Percentiles rank a stretch among this genome's conserved stretches.
phyloP scores from a whole-genome alignment of 2,113 vertebrate species.

The Elaphurus davidianus region DNA sequence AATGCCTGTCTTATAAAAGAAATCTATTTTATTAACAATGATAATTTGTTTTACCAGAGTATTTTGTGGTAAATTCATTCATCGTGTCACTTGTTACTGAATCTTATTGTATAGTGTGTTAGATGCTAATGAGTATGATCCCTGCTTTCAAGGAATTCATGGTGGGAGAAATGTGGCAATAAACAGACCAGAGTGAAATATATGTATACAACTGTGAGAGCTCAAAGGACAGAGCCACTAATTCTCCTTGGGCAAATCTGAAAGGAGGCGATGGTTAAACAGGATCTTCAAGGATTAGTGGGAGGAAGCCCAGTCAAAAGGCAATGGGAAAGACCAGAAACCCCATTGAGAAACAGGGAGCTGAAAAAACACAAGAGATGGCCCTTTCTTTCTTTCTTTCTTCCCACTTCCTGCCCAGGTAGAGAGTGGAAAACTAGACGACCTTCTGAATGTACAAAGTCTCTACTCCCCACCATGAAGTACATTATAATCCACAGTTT shows the following conservation, averaged over 20 bases:
- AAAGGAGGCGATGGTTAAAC: not conserved
- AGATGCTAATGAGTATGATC: not conserved
- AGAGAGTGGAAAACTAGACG: not conserved
- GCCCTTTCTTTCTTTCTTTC: not conserved
- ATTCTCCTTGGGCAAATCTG: not conserved
- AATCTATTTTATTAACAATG: not conserved
- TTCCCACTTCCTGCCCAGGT: not conserved
- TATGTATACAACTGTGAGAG: not conserved
- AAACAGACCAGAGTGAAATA: constrained; percentile 13
- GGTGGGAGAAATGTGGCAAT: not conserved
- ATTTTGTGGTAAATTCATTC: not conserved
- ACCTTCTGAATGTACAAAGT: not conserved
- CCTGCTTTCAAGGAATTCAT: constrained; percentile 22
- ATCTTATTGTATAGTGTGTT: not conserved
- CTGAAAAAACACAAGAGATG: not conserved
- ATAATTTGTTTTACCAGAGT: not conserved
- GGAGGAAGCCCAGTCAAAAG: not conserved
- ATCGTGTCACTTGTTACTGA: not conserved
- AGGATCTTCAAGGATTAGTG: not conserved
- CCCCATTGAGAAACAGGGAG: not conserved
- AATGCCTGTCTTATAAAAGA: not conserved
- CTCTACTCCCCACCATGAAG: not conserved
- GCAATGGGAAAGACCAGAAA: not conserved
- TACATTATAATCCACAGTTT: not conserved
- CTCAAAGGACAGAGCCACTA: not conserved